These are phyloP conservation scores for Atlantisia rogersi DNA, from an alignment of 2,113 vertebrate genomes.

Conservation along the genomic window DNA sequence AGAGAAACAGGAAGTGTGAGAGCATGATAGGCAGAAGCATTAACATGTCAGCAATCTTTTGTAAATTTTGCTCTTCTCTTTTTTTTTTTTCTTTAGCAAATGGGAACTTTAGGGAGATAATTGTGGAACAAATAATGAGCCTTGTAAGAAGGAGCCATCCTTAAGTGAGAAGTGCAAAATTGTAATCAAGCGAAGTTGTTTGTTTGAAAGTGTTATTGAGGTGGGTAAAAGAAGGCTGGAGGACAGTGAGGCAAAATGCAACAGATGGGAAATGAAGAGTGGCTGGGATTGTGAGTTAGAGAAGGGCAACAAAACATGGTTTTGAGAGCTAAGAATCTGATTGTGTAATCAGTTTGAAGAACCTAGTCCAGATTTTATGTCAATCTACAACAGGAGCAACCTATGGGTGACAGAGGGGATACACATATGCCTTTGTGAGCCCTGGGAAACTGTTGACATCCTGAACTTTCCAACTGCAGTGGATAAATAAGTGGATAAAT, in stretches of 20 bases:
- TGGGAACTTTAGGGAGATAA: neutral
- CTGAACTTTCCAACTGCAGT: neutral
- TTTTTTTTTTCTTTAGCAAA: neutral
- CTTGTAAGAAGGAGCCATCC: neutral
- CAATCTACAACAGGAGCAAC: neutral
- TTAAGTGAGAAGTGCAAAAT: neutral
- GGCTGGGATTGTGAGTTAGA: neutral
- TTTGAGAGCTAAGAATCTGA: neutral
- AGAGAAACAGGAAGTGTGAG: neutral
- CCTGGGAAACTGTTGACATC: neutral
- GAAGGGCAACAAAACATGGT: neutral
- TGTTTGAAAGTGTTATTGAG: neutral
- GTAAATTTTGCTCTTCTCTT: neutral
- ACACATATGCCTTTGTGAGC: neutral
- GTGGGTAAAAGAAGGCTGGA: neutral
- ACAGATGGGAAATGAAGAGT: neutral
- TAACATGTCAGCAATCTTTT: neutral
- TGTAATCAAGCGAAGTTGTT: neutral
- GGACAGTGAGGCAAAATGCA: neutral
- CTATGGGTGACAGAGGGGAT: neutral
- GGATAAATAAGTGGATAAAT: neutral
- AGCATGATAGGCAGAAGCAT: neutral
- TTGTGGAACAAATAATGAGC: neutral
- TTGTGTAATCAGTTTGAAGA: neutral
- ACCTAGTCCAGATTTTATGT: neutral